Evolutionary conservation across 2,113 vertebrate species (phyloP), one percentile per base, ranked within the genome.

Genomic region (Rhineura floridana): DNA sequence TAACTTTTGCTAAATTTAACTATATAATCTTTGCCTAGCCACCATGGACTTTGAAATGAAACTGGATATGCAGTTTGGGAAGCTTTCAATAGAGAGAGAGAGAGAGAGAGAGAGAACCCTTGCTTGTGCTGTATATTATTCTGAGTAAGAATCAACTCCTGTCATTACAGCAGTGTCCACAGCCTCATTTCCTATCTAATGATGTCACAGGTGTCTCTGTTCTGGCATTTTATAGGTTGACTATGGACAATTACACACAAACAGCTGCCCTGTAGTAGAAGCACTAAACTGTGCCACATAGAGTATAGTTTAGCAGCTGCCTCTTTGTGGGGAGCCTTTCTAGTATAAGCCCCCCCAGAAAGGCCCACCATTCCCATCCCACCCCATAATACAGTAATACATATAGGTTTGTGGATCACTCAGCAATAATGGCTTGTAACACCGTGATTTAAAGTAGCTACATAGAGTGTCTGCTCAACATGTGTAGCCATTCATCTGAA

Each of bases 181-280:
- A 65, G 73, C 44, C 44, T 63, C 72, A 78, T 77, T 86, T 78
- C 59, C 30, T 36, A 25, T 36, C 55, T 86, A 86, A 86, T 48
- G 59, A 76, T 65, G 84, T 78, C 73, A 86, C 59, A 78, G 62
- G 73, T 78, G 84, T 36, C 73, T 67, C 84, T 76, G 25, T 86
- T 86, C 70, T 77, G 63, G 28, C 59, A 50, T 86, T 86, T 78
- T 86, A 86, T 65, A 65, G 30, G 65, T 86, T 86, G 73, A 76
- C 44, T 78, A 86, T 78, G 73, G 84, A 33, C 75, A 86, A 78
- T 86, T 78, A 78, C 84, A 77, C 73, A 36, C 30, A 67, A 78
- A 65, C 84, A 78, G 59, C 73, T 86, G 84, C 19, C 84, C 73
- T 44, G 73, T 50, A 21, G 84, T 36, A 30, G 42, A 78, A 78